Evolutionary conservation across 2,888 invertebrate species (phyloP).

Genomic region (Spodoptera littoralis): DNA sequence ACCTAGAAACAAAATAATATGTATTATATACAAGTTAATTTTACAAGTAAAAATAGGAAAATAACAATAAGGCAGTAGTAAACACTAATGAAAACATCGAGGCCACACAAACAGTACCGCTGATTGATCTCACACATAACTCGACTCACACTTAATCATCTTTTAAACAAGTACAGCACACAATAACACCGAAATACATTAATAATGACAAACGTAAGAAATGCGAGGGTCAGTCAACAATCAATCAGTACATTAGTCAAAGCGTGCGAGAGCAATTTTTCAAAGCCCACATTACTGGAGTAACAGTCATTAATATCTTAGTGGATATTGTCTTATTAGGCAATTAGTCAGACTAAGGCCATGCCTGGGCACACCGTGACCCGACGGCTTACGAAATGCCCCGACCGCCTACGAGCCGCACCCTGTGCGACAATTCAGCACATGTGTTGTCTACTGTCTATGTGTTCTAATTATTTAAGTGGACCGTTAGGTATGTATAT

Average conservation of each 20-base stretch:
- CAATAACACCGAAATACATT: conserved; percentile 27
- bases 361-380: conserved; percentile 47
- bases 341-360: conserved; percentile 58
- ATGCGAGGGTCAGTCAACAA: conserved; percentile 38
- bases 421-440: conserved; percentile 39
- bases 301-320: conserved; percentile 46
- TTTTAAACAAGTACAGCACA: conserved; percentile 25
- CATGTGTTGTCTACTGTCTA: conserved; percentile 12
- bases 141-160: conserved; percentile 33
- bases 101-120: conserved; percentile 12
- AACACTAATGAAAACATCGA: background rate
- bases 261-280: conserved; percentile 44
- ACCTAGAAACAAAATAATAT: no score
- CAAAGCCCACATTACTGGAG: conserved; percentile 38
- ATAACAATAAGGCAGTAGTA: no score
- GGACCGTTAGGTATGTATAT: no score
- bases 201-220: conserved; percentile 20
- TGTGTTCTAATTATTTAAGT: background rate
- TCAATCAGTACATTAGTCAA: conserved; percentile 46
- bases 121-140: conserved; percentile 17
- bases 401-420: conserved; percentile 46
- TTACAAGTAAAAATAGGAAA: no score
- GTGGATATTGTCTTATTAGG: conserved; percentile 58
- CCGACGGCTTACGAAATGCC: conserved; percentile 53
- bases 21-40: no score